A percentile compares a stretch with the other conserved stretches of the same genome.
These are phyloP conservation scores for Drosophila aff. DNA, from an alignment of 1,140 invertebrate species.

Conservation along the genomic window DNA sequence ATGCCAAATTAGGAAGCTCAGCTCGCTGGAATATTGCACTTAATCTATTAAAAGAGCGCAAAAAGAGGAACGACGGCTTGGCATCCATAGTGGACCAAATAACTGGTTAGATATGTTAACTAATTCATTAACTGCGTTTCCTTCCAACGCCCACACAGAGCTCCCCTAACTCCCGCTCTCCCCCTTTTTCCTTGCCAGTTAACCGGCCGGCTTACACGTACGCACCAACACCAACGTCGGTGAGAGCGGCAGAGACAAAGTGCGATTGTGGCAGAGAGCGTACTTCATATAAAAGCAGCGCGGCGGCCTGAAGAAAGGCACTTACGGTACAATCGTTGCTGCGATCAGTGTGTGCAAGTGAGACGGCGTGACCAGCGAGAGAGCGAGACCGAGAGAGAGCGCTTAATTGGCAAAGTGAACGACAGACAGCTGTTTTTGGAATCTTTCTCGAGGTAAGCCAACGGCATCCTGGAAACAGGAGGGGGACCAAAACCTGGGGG, in stretches of 20 bases:
- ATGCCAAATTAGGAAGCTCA: constrained; percentile 38
- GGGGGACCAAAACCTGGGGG: background rate
- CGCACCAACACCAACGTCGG: background rate
- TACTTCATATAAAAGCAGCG: constrained; percentile 58
- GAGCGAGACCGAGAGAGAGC: constrained; percentile 18
- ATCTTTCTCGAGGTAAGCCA: constrained; percentile 34
- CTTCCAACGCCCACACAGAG: constrained; percentile 32
- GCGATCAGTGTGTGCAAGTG: constrained; percentile 45
- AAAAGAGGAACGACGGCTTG: background rate
- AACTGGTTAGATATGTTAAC: constrained; percentile 51
- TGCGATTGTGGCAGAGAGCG: constrained; percentile 24
- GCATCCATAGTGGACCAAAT: constrained; percentile 8
- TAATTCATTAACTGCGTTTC: constrained; percentile 45
- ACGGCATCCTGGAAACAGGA: constrained; percentile 25
- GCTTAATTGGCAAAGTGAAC: constrained; percentile 32
- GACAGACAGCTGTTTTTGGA: constrained; percentile 26
- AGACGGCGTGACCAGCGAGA: constrained; percentile 16
- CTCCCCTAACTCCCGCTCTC: background rate
- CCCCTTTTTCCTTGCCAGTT: background rate
- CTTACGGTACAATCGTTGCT: constrained; percentile 62
- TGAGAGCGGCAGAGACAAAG: constrained; percentile 11
- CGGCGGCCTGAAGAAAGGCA: constrained; percentile 48
- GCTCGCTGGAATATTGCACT: constrained; percentile 17
- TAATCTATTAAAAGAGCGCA: background rate
- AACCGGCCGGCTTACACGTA: constrained; percentile 41